phyloP scores from a whole-genome alignment of 2,888 invertebrate genomes.

The Rotaria socialis region DNA sequence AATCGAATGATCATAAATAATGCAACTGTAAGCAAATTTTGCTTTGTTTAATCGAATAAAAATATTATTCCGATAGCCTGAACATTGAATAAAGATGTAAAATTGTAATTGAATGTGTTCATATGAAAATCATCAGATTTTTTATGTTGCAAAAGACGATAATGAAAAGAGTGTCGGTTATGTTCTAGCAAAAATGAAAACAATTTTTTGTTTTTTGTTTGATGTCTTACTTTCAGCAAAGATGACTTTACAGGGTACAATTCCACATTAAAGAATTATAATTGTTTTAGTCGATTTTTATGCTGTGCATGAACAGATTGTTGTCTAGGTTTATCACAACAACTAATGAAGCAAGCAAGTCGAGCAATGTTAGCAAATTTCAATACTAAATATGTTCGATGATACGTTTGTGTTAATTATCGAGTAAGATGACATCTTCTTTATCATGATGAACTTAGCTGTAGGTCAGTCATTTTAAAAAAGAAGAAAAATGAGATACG shows the following conservation, averaged over 20 bases:
- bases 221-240: no score
- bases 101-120: slow-evolving; percentile 96
- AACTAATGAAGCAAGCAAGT: slow-evolving; percentile 97
- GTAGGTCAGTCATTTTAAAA: slow-evolving; percentile 53
- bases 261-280: slow-evolving; percentile 67
- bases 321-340: slow-evolving; percentile 81
- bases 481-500: no score
- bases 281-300: no score
- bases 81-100: slow-evolving; percentile 98
- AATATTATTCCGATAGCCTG: slow-evolving; percentile 61
- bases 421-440: slow-evolving; percentile 88
- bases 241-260: slow-evolving; percentile 65
- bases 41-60: no score
- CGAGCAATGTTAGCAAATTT: slow-evolving; percentile 97
- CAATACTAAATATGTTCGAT: slow-evolving; percentile 91
- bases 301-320: slow-evolving; percentile 87
- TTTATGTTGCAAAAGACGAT: slow-evolving; percentile 94
- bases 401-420: slow-evolving; percentile 96
- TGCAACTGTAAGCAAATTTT: slow-evolving; percentile 21
- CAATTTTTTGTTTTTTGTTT: no score
- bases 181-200: slow-evolving; percentile 83
- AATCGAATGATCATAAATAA: slow-evolving; percentile 41
- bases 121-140: slow-evolving; percentile 99
- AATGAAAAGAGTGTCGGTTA: slow-evolving; percentile 86
- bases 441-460: slow-evolving; percentile 79